Conservation (phyloP, 2,888 invertebrate species). For the Autographa pulchrina region DNA sequence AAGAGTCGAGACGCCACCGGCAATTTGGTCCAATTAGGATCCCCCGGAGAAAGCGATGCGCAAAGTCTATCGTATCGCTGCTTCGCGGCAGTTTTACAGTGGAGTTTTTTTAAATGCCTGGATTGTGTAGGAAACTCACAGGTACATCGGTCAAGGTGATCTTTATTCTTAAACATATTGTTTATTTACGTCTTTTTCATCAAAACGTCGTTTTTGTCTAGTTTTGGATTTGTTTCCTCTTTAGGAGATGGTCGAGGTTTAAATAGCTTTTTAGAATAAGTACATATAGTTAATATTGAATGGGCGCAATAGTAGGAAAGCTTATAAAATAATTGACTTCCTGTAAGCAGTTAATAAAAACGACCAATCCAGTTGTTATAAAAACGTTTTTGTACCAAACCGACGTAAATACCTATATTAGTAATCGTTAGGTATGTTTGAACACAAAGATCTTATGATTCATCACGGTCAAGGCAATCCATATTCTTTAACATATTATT, state of each 20-base stretch:
- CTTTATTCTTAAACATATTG: no score
- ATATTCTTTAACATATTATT: slow-evolving; percentile 26
- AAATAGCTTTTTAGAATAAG: no score
- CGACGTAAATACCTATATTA: slow-evolving; percentile 4
- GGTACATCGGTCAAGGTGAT: neutral
- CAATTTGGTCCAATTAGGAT: slow-evolving; percentile 74
- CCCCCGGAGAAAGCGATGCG: slow-evolving; percentile 29
- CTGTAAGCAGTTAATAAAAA: neutral
- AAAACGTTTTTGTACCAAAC: neutral
- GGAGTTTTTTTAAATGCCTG: slow-evolving; percentile 6
- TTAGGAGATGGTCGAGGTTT: no score
- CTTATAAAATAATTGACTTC: neutral
- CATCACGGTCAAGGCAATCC: slow-evolving; percentile 50
- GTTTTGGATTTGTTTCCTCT: no score
- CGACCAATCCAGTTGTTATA: neutral
- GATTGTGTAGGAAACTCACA: neutral
- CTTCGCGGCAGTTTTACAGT: neutral
- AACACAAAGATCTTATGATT: slow-evolving; percentile 31
- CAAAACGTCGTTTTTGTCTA: no score
- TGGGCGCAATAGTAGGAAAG: neutral
- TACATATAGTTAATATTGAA: no score
- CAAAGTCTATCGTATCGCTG: neutral
- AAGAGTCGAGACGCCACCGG: slow-evolving; percentile 69
- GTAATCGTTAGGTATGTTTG: slow-evolving; percentile 8
- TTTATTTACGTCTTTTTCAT: no score